phyloP scores from a whole-genome alignment of 2,113 vertebrate genomes.

The Ameiurus melas region DNA sequence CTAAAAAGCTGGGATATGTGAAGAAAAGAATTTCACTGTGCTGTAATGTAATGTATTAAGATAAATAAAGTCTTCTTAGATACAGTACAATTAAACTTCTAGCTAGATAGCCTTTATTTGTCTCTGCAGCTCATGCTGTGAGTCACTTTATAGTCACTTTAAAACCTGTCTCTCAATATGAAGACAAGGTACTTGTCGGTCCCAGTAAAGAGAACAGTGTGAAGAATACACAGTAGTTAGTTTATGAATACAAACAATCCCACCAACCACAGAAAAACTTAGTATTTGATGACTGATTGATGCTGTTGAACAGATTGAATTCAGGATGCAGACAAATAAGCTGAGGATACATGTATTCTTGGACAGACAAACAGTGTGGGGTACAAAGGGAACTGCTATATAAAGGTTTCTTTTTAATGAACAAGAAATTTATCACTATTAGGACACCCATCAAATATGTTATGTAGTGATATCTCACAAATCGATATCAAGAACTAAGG shows the following conservation, averaged over 20 bases:
- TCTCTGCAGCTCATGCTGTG: background rate
- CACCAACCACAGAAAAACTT: no score
- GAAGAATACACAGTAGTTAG: background rate
- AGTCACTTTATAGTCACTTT: background rate
- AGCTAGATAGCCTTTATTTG: no score
- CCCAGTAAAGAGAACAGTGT: background rate
- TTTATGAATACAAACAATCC: background rate
- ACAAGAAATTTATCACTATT: background rate
- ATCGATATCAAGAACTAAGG: background rate
- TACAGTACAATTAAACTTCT: no score
- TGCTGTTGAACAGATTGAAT: background rate
- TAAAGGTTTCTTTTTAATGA: background rate
- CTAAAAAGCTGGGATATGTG: no score
- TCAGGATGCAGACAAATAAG: background rate
- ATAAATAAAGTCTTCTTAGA: no score
- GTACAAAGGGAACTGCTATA: background rate
- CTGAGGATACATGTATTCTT: background rate
- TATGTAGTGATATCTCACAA: background rate
- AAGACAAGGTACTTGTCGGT: background rate
- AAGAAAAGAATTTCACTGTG: no score
- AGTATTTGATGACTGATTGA: no score
- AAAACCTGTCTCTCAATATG: background rate
- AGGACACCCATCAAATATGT: background rate
- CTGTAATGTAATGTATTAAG: no score
- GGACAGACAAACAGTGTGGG: no score